Evolutionary conservation across 2,888 invertebrate species (phyloP).

Genomic region (Rhaphigaster nebulosa): DNA sequence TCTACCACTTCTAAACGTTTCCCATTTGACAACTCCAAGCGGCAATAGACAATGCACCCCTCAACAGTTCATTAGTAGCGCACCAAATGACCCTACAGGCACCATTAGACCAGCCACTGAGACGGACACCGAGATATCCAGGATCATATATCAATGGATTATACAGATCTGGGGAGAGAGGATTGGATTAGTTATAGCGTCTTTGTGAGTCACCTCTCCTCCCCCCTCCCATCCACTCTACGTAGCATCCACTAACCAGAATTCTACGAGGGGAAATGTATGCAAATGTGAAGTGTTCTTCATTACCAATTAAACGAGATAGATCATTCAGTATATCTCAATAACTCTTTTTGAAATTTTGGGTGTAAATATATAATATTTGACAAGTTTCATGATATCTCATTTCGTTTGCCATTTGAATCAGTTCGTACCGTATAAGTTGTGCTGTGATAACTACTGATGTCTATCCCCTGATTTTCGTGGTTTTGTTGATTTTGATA

Average conservation of each 20-base stretch:
- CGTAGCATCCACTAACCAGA: not conserved
- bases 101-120: conserved; percentile 18
- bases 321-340: too few relatives aligned
- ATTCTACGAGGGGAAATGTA: not conserved
- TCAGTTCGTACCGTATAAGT: too few relatives aligned
- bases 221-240: too few relatives aligned
- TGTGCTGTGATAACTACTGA: too few relatives aligned
- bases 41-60: conserved; percentile 41
- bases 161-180: conserved; percentile 20
- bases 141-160: conserved; percentile 40
- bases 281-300: not conserved
- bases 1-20: not conserved
- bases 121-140: conserved; percentile 28
- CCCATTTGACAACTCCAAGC: not conserved
- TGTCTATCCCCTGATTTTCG: too few relatives aligned
- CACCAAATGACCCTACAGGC: conserved; percentile 7
- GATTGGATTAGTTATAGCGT: conserved; percentile 10
- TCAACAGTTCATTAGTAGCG: conserved; percentile 38
- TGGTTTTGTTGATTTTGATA: too few relatives aligned
- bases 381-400: too few relatives aligned
- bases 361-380: too few relatives aligned
- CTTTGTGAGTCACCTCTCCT: not conserved
- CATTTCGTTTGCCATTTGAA: too few relatives aligned
- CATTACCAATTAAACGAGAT: not conserved
- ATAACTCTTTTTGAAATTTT: too few relatives aligned